Percentiles rank a stretch among this genome's conserved stretches.
phyloP scores from a whole-genome alignment of 2,113 vertebrate genomes.

The Paraplagusia blochii region DNA sequence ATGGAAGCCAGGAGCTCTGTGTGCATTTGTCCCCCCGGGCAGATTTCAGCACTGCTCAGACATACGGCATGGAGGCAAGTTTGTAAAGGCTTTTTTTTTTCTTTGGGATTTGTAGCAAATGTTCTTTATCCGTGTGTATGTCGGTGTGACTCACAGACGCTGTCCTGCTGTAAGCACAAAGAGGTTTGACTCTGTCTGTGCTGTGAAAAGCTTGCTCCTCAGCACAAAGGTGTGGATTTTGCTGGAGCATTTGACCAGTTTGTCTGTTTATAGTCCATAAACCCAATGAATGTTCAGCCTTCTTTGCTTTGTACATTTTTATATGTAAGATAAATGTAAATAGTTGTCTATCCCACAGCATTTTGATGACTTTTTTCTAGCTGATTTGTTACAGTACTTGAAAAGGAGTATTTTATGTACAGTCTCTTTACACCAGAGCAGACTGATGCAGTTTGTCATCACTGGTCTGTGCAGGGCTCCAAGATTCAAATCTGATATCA shows the following conservation, averaged over 20 bases:
- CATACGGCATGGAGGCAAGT: slow-evolving; percentile 71
- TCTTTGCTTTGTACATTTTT: slow-evolving; percentile 87
- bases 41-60: slow-evolving; percentile 74
- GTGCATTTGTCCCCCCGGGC: slow-evolving; percentile 47
- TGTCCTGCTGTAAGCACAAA: slow-evolving; percentile 78
- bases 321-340: slow-evolving; percentile 91
- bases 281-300: slow-evolving; percentile 80
- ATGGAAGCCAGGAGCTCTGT: slow-evolving; percentile 73
- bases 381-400: slow-evolving; percentile 95
- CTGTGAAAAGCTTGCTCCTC: slow-evolving; percentile 16
- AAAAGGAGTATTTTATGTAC: slow-evolving; percentile 94
- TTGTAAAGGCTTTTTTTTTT: slow-evolving; percentile 56
- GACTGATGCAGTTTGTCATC: slow-evolving; percentile 79
- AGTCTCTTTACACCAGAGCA: slow-evolving; percentile 83
- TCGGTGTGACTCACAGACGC: slow-evolving; percentile 70
- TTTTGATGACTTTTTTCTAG: slow-evolving; percentile 95
- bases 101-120: slow-evolving; percentile 39
- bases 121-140: slow-evolving; percentile 53
- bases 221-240: slow-evolving; percentile 31
- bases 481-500: slow-evolving; percentile 86
- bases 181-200: slow-evolving; percentile 58
- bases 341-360: slow-evolving; percentile 88
- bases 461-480: slow-evolving; percentile 76
- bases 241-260: slow-evolving; percentile 69
- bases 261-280: slow-evolving; percentile 75